Evolutionary conservation across 2,888 invertebrate genomes (phyloP).

Genomic region (Rhopalosiphum nymphaeae): DNA sequence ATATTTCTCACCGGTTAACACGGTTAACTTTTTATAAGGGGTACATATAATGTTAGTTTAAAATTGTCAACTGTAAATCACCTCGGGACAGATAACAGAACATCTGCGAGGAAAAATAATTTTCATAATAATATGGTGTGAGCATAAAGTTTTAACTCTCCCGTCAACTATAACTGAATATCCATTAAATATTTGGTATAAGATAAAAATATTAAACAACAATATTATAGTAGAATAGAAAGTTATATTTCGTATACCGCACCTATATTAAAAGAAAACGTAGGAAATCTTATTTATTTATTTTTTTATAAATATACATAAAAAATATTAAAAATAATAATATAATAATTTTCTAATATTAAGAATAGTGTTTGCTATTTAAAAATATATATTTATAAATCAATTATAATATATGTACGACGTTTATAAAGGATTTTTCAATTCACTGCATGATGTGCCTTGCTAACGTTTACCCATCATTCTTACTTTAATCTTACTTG

Average conservation of each 20-base stretch:
- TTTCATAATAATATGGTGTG: neutral
- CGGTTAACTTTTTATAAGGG: neutral
- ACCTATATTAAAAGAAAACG: neutral
- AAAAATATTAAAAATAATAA: neutral
- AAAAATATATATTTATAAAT: neutral
- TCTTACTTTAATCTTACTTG: too few species aligned
- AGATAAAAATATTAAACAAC: neutral
- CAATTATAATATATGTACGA: neutral
- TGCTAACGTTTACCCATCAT: too few species aligned
- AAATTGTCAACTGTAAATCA: neutral
- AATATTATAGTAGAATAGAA: neutral
- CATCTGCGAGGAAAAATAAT: neutral
- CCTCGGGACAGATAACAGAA: neutral
- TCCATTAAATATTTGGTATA: neutral
- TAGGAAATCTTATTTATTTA: neutral
- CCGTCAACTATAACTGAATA: neutral
- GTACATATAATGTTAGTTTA: neutral
- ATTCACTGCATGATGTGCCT: too few species aligned
- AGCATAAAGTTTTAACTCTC: neutral
- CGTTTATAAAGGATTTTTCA: neutral
- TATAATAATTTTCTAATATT: neutral
- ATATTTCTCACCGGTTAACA: neutral
- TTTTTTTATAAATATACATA: neutral
- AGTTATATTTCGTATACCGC: neutral
- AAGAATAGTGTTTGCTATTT: neutral